A percentile compares a stretch with the other conserved stretches of the same genome.
Evolutionary conservation across 2,113 vertebrate genomes (phyloP).

Genomic region (Lanius collurio): DNA sequence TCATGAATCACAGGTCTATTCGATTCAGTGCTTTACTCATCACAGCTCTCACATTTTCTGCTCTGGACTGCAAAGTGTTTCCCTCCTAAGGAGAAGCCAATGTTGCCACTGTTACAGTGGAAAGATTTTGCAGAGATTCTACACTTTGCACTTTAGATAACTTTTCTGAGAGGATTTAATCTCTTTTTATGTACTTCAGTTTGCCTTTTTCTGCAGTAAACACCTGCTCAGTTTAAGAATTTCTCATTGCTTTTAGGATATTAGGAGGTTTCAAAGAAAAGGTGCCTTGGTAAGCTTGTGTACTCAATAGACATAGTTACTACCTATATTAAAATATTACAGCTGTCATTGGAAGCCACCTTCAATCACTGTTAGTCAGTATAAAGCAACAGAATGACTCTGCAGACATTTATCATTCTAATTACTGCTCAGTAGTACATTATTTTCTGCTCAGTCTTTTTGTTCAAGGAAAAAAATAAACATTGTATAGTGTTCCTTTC

Average conservation of each 20-base stretch:
- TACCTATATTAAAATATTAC: neutral
- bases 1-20: neutral
- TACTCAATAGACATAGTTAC: neutral
- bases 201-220: neutral
- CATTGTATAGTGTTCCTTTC: neutral
- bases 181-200: neutral
- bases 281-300: neutral
- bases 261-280: neutral
- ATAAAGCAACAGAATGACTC: neutral
- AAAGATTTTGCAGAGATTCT: neutral
- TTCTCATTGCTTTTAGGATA: neutral
- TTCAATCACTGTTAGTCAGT: neutral
- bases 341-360: neutral
- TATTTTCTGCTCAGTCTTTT: neutral
- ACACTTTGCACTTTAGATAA: neutral
- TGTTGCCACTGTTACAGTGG: neutral
- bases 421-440: neutral
- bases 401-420: neutral
- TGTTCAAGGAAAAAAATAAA: neutral
- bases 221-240: neutral
- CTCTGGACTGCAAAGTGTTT: neutral
- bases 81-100: neutral
- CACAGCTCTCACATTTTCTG: neutral
- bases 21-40: neutral
- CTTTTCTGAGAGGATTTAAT: constrained; percentile 14